phyloP scores from a whole-genome alignment of 2,113 vertebrate species.

The Chaenocephalus aceratus region DNA sequence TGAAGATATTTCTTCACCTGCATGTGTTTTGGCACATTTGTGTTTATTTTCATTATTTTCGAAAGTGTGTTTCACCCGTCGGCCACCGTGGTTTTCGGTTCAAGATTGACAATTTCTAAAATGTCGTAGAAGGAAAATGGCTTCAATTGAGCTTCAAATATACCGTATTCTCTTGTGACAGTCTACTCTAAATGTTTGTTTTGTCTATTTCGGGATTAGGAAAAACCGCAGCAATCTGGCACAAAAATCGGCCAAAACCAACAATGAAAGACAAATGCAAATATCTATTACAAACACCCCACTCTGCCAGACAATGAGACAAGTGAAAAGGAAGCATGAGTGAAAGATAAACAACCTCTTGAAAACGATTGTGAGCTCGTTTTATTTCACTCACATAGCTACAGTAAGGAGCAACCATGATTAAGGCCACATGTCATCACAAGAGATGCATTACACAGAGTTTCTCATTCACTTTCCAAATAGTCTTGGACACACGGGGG shows the following conservation, averaged over 20 bases:
- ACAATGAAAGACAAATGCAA: neutral
- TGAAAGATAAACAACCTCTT: slow-evolving; percentile 36
- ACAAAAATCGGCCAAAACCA: slow-evolving; percentile 13
- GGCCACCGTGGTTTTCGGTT: neutral
- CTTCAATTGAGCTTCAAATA: slow-evolving; percentile 18
- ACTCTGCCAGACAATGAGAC: neutral
- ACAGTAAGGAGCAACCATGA: slow-evolving; percentile 9
- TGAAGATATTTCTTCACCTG: too few species aligned
- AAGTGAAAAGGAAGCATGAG: slow-evolving; percentile 2
- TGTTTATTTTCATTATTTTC: too few species aligned
- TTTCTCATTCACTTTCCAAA: slow-evolving; percentile 26
- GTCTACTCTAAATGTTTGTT: neutral
- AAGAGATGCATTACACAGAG: slow-evolving; percentile 10
- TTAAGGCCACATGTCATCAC: slow-evolving; percentile 54
- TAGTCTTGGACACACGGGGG: slow-evolving; percentile 4
- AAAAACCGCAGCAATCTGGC: slow-evolving; percentile 35
- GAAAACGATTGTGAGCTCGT: neutral
- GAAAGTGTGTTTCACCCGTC: too few species aligned
- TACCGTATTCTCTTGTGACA: neutral
- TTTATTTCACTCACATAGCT: slow-evolving; percentile 13
- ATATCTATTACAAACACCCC: neutral
- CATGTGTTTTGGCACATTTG: too few species aligned
- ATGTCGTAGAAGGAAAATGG: slow-evolving; percentile 9
- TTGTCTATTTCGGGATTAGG: neutral
- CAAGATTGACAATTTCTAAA: slow-evolving; percentile 10